Percentiles rank a stretch among this genome's conserved stretches.
phyloP scores from a whole-genome alignment of 2,113 vertebrate genomes.

The Gallinago undulata region DNA sequence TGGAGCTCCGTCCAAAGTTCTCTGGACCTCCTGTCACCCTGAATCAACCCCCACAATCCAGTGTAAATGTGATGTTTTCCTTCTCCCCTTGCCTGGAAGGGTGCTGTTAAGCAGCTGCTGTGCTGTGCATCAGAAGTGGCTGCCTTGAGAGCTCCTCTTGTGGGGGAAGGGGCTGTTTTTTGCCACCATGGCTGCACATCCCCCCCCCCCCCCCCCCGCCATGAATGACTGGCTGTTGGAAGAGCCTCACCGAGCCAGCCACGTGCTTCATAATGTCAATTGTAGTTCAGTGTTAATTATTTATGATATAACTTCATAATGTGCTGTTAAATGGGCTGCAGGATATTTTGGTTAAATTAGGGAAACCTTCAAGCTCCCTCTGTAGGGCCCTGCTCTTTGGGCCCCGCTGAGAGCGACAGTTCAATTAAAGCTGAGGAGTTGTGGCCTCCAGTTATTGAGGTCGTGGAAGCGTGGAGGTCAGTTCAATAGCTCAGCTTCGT shows the following conservation, averaged over 20 bases:
- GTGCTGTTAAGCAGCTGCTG: background rate
- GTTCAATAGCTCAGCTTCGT: fast-evolving
- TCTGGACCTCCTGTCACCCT: background rate
- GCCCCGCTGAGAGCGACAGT: background rate
- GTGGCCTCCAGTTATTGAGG: background rate
- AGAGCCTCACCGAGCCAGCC: constrained; percentile 14
- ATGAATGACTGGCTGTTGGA: background rate
- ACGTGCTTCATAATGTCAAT: constrained; percentile 36
- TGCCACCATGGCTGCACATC: background rate
- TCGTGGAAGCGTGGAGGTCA: background rate
- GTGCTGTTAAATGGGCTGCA: constrained; percentile 59
- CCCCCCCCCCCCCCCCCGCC: background rate
- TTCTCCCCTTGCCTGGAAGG: background rate
- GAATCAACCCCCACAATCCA: fast-evolving
- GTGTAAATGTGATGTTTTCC: fast-evolving
- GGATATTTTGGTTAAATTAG: constrained; percentile 57
- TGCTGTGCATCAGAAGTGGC: background rate
- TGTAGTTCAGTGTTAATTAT: constrained; percentile 55
- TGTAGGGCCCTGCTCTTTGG: background rate
- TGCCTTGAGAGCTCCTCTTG: background rate
- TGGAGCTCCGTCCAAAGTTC: background rate
- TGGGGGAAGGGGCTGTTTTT: background rate
- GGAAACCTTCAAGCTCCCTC: constrained; percentile 19
- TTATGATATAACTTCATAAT: constrained; percentile 60
- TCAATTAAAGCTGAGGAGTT: background rate